A percentile compares a stretch with the other conserved stretches of the same genome.
These are phyloP conservation scores for Aratinga solstitialis DNA, from an alignment of 2,797 vertebrate species.

Conservation along the genomic window DNA sequence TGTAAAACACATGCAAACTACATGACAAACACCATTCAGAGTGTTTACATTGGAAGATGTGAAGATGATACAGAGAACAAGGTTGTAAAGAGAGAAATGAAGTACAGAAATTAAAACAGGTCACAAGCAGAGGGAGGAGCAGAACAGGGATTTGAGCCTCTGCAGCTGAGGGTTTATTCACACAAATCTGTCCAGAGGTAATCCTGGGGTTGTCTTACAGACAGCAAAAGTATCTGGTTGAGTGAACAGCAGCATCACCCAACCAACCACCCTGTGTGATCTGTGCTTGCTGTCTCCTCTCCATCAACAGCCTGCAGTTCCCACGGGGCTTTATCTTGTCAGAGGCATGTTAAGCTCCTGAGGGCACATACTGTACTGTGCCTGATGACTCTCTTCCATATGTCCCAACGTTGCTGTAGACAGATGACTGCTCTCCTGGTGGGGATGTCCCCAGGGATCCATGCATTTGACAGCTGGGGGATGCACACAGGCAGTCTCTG, in stretches of 20 bases:
- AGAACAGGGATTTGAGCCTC: neutral
- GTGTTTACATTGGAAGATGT: neutral
- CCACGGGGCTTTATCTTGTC: neutral
- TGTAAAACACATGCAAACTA: neutral
- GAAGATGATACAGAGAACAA: neutral
- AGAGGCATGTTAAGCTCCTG: neutral
- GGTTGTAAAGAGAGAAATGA: neutral
- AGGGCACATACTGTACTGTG: neutral
- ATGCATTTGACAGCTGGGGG: fast-evolving
- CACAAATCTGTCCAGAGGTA: neutral
- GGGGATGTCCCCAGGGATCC: neutral
- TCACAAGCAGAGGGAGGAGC: neutral
- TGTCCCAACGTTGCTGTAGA: neutral
- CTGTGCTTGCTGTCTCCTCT: neutral
- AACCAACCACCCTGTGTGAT: neutral
- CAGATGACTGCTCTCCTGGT: neutral
- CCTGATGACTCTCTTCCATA: neutral
- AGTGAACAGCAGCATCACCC: neutral
- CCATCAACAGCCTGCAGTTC: neutral
- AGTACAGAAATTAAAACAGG: neutral
- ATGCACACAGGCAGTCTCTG: neutral
- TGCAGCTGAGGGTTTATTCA: neutral
- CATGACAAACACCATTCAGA: neutral
- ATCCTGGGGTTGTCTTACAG: fast-evolving
- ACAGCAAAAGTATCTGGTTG: neutral